These are phyloP conservation scores for Quadroppia sp. DNA, from an alignment of 2,888 invertebrate genomes.

Conservation along the genomic window DNA sequence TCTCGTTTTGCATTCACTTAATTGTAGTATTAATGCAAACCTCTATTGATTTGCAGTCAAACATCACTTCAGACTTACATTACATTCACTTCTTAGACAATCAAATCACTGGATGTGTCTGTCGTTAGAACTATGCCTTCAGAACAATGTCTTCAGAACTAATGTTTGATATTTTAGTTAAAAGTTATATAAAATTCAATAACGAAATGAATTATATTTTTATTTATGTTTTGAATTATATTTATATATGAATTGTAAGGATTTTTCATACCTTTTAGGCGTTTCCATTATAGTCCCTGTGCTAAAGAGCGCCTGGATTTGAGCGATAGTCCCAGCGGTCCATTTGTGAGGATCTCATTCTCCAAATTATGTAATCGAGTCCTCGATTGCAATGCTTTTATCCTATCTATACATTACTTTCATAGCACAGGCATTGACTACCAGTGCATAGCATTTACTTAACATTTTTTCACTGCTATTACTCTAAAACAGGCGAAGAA, in stretches of 20 bases:
- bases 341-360: slow-evolving; percentile 28
- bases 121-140: too few relatives aligned
- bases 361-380: slow-evolving; percentile 17
- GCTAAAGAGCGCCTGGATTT: slow-evolving; percentile 21
- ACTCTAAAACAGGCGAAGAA: slow-evolving; percentile 10
- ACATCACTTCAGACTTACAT: too few relatives aligned
- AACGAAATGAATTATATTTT: too few relatives aligned
- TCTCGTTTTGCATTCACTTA: slow-evolving; percentile 32
- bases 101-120: too few relatives aligned
- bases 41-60: too few relatives aligned
- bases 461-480: slow-evolving; percentile 29
- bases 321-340: slow-evolving; percentile 26
- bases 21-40: slow-evolving; percentile 13
- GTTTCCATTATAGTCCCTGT: background rate
- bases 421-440: slow-evolving; percentile 17
- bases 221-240: too few relatives aligned
- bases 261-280: slow-evolving; percentile 20
- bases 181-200: too few relatives aligned
- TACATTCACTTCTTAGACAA: too few relatives aligned
- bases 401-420: background rate
- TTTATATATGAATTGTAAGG: too few relatives aligned
- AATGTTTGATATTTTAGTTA: too few relatives aligned
- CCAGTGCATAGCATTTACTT: too few relatives aligned
- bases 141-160: too few relatives aligned
- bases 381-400: slow-evolving; percentile 15